phyloP scores from a whole-genome alignment of 2,888 invertebrate genomes.

The Bellardia pandia region DNA sequence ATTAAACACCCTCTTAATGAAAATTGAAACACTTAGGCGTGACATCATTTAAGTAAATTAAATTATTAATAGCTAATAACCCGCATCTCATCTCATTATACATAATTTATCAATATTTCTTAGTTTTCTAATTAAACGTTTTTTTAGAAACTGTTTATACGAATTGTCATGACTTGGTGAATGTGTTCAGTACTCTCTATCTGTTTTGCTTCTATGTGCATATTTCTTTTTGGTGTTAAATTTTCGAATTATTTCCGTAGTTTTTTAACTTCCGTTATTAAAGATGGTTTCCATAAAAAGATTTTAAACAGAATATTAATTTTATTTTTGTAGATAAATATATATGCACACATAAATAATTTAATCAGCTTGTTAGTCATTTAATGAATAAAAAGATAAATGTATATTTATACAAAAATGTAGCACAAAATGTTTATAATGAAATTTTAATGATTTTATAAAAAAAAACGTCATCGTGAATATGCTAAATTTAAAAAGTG shows the following conservation, averaged over 20 bases:
- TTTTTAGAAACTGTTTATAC: not conserved
- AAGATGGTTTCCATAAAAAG: not conserved
- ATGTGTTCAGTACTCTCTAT: not conserved
- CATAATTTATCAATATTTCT: too few relatives aligned
- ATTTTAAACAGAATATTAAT: not conserved
- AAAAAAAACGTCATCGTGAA: not conserved
- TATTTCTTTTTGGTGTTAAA: not conserved
- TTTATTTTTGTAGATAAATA: too few relatives aligned
- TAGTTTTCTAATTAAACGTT: not conserved
- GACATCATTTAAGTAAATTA: not conserved
- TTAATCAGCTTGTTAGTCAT: not conserved
- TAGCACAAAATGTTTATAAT: not conserved
- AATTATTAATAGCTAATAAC: not conserved
- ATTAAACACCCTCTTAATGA: not conserved
- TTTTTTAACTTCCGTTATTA: slow-evolving; percentile 4
- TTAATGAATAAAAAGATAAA: slow-evolving; percentile 11
- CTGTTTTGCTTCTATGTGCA: not conserved
- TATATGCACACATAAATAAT: too few relatives aligned
- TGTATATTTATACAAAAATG: not conserved
- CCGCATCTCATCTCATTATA: slow-evolving; percentile 4
- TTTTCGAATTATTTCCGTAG: slow-evolving; percentile 12
- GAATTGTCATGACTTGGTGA: not conserved
- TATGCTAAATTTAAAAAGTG: not conserved
- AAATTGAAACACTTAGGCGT: not conserved
- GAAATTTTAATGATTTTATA: not conserved